Conservation (phyloP, 2,113 vertebrate species). For the Promerops cafer region DNA sequence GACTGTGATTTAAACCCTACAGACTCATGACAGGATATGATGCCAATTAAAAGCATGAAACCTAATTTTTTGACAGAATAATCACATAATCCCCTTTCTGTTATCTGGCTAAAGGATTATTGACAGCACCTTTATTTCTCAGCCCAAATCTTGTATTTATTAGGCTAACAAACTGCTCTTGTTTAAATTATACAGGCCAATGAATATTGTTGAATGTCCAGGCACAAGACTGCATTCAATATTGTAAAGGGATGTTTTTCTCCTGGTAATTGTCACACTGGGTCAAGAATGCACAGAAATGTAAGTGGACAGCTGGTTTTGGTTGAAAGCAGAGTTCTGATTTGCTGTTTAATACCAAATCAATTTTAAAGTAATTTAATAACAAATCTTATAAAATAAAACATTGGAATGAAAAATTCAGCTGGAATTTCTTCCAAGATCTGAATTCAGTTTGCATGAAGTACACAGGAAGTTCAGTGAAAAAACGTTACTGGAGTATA, state of each 20-base stretch:
- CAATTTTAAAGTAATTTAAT: constrained; percentile 42
- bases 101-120: constrained; percentile 63
- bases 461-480: neutral
- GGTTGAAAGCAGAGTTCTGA: constrained; percentile 51
- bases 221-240: constrained; percentile 16
- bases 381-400: constrained; percentile 47
- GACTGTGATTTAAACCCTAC: constrained; percentile 73
- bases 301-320: constrained; percentile 27
- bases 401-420: constrained; percentile 1
- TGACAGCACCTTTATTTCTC: constrained; percentile 70
- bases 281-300: constrained; percentile 44
- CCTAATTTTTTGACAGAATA: constrained; percentile 73
- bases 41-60: constrained; percentile 74
- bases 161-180: constrained; percentile 62
- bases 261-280: constrained; percentile 25
- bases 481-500: neutral
- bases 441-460: constrained; percentile 7
- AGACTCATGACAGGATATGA: constrained; percentile 71
- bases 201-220: constrained; percentile 53
- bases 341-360: constrained; percentile 58
- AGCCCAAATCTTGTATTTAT: constrained; percentile 63
- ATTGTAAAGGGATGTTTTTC: constrained; percentile 57
- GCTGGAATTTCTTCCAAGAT: neutral
- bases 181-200: constrained; percentile 61
- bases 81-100: constrained; percentile 70